A percentile compares a stretch with the other conserved stretches of the same genome.
These are phyloP conservation scores for Halisarca cf. caerulea DNA, from an alignment of 37 sponge, comb jelly and placozoan species.

Conservation along the genomic window DNA sequence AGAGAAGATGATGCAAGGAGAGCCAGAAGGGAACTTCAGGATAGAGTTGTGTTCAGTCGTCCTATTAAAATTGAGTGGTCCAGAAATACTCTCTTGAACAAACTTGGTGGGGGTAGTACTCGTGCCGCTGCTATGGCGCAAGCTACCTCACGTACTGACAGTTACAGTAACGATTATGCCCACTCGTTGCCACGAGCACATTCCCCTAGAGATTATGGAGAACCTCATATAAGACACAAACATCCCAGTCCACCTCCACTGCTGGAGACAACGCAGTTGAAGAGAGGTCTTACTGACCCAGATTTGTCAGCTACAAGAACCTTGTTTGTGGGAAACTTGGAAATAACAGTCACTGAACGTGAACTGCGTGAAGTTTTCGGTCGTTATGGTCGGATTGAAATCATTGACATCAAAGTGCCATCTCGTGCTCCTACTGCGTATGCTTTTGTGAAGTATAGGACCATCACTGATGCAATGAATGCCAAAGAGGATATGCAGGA, in stretches of 20 bases:
- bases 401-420: slow-evolving; percentile 85
- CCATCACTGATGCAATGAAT: slow-evolving; percentile 85
- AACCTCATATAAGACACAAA: background rate
- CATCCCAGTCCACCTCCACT: background rate
- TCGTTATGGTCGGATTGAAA: slow-evolving; percentile 83
- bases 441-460: slow-evolving; percentile 91
- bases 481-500: slow-evolving; percentile 93
- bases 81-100: slow-evolving; percentile 48
- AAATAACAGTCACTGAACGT: slow-evolving; percentile 73
- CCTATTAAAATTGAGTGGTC: slow-evolving; percentile 73
- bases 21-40: slow-evolving; percentile 48
- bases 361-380: slow-evolving; percentile 84
- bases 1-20: slow-evolving; percentile 54
- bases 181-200: background rate
- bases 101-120: slow-evolving; percentile 16
- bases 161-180: background rate
- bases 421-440: slow-evolving; percentile 60
- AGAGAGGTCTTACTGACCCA: slow-evolving; percentile 24
- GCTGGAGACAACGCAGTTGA: background rate
- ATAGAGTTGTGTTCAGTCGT: slow-evolving; percentile 36
- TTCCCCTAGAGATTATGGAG: background rate
- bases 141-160: background rate
- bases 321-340: slow-evolving; percentile 95
- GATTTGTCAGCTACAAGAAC: slow-evolving; percentile 89
- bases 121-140: background rate